Evolutionary conservation across 2,113 vertebrate genomes (phyloP).

Genomic region (Colius striatus): DNA sequence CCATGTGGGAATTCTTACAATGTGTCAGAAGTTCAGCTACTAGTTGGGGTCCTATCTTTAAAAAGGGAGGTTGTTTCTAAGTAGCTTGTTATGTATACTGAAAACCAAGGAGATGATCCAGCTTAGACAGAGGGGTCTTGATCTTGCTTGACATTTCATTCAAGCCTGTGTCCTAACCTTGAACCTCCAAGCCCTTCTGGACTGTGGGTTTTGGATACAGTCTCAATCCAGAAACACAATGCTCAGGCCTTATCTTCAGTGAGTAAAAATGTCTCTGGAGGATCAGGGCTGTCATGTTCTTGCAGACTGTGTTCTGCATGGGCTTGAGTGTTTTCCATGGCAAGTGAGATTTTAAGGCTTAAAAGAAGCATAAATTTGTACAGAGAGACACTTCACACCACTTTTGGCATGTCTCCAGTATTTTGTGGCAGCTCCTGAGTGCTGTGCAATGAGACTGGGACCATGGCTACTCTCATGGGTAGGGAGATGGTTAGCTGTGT

Average conservation of each 20-base stretch:
- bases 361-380: background rate
- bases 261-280: background rate
- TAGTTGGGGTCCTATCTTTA: background rate
- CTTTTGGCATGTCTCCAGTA: background rate
- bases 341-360: background rate
- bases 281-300: background rate
- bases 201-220: background rate
- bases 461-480: fast-evolving
- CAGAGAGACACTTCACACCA: background rate
- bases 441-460: background rate
- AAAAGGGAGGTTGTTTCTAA: background rate
- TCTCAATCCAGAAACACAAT: background rate
- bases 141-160: background rate
- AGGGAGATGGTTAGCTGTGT: background rate
- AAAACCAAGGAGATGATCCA: background rate
- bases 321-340: background rate
- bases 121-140: background rate
- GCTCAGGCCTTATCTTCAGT: background rate
- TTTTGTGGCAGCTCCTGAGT: background rate
- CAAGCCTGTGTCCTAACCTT: background rate
- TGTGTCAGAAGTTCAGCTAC: background rate
- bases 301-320: background rate
- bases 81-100: background rate
- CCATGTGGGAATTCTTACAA: background rate
- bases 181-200: background rate